Evolutionary conservation across 2,113 vertebrate genomes (phyloP).

Genomic region (Irena cyanogastra): DNA sequence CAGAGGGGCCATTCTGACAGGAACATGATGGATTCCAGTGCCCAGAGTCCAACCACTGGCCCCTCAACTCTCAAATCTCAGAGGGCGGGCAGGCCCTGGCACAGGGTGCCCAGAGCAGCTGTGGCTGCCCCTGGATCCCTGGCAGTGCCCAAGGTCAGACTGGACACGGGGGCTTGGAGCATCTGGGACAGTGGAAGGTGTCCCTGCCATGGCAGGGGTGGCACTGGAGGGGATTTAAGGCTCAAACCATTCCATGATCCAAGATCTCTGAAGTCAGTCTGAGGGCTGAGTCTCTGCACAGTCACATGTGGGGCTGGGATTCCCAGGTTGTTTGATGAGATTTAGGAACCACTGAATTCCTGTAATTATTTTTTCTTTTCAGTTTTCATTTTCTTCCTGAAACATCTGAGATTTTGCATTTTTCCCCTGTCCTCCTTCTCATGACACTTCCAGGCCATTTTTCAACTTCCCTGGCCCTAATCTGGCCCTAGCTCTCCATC

Average conservation of each 20-base stretch:
- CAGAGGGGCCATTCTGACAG: neutral
- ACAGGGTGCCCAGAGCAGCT: neutral
- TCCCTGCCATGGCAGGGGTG: neutral
- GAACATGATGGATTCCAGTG: neutral
- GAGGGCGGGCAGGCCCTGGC: neutral
- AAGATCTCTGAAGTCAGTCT: neutral
- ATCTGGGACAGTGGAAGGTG: neutral
- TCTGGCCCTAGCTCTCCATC: neutral
- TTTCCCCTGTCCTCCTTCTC: neutral
- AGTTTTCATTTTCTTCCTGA: neutral
- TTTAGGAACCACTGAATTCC: neutral
- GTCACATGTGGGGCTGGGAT: neutral
- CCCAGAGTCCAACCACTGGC: neutral
- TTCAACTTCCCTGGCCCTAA: neutral
- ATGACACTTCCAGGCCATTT: neutral
- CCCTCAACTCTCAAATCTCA: neutral
- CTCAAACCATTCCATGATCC: neutral
- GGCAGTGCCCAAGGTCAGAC: neutral
- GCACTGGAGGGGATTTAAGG: accelerated
- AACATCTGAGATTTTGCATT: neutral
- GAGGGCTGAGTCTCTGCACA: neutral
- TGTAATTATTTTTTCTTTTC: neutral
- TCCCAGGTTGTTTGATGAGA: neutral
- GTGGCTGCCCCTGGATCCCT: neutral
- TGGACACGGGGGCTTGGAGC: neutral